A percentile compares a stretch with the other conserved stretches of the same genome.
phyloP scores from a whole-genome alignment of 2,113 vertebrate genomes.

The Sturnira hondurensis region DNA sequence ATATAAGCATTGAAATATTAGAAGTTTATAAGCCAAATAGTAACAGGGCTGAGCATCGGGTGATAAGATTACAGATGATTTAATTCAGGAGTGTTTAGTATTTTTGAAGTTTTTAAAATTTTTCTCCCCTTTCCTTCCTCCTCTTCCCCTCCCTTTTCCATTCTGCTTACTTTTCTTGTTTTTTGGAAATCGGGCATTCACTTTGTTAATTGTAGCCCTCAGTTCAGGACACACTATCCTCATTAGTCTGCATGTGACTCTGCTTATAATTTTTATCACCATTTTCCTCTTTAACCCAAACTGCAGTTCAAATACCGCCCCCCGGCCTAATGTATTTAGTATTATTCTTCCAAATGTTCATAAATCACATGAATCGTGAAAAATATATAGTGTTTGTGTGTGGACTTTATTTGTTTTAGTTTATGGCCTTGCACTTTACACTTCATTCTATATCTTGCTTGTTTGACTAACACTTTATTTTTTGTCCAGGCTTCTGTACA shows the following conservation, averaged over 20 bases:
- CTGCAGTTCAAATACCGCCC: background rate
- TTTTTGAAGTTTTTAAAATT: background rate
- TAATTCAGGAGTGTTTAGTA: background rate
- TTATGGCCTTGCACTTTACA: background rate
- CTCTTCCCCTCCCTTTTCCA: background rate
- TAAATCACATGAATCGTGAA: background rate
- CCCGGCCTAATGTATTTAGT: background rate
- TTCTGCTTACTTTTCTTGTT: background rate
- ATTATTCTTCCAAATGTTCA: background rate
- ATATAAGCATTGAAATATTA: background rate
- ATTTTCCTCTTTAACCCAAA: background rate
- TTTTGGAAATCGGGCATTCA: background rate
- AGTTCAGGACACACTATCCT: background rate
- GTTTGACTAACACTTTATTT: background rate
- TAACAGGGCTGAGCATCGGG: background rate
- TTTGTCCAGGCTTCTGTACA: background rate
- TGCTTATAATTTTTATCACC: background rate
- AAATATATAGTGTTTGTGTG: background rate
- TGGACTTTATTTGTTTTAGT: background rate
- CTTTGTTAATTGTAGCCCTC: background rate
- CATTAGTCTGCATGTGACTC: background rate
- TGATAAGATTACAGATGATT: background rate
- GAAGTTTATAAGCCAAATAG: background rate
- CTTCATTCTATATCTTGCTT: background rate
- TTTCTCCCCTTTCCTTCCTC: background rate